Conservation (phyloP, 2,888 invertebrate species). For the Ochropleura plecta region DNA sequence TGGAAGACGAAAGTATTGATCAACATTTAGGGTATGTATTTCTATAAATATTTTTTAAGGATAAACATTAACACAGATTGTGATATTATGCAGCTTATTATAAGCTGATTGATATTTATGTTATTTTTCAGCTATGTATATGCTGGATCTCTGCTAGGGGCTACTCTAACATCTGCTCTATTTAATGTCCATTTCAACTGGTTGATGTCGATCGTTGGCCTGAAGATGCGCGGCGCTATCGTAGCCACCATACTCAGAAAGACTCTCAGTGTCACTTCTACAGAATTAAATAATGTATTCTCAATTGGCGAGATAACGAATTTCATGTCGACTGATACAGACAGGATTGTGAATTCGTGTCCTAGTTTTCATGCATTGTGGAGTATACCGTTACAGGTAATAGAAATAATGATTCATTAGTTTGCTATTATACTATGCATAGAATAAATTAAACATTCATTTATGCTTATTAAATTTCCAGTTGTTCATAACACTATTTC, state of each 20-base stretch:
- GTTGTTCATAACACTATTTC: constrained; percentile 94
- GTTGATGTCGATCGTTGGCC: constrained; percentile 94
- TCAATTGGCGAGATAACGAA: constrained; percentile 97
- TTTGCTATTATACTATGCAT: background rate
- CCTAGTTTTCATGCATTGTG: constrained; percentile 99
- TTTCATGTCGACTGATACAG: constrained; percentile 99
- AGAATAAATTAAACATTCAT: constrained; percentile 8
- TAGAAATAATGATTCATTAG: constrained; percentile 2
- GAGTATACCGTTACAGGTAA: constrained; percentile 98
- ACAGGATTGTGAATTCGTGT: constrained; percentile 98
- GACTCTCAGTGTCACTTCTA: constrained; percentile 87
- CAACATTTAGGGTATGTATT: constrained; percentile 91
- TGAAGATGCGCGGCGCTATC: constrained; percentile 96
- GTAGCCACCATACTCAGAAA: constrained; percentile 93
- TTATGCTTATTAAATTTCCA: constrained; percentile 81
- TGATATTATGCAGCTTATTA: too few species aligned
- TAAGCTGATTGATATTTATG: background rate
- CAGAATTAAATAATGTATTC: constrained; percentile 83
- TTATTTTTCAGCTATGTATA: constrained; percentile 81
- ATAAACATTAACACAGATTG: background rate
- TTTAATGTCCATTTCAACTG: constrained; percentile 97
- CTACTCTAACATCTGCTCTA: constrained; percentile 92
- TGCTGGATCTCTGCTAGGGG: constrained; percentile 82
- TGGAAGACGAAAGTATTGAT: constrained; percentile 93
- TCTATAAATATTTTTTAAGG: background rate